Evolutionary conservation across 2,888 invertebrate species (phyloP), one percentile per base, ranked within the genome.

Genomic region (Lumbricus terrestris): DNA sequence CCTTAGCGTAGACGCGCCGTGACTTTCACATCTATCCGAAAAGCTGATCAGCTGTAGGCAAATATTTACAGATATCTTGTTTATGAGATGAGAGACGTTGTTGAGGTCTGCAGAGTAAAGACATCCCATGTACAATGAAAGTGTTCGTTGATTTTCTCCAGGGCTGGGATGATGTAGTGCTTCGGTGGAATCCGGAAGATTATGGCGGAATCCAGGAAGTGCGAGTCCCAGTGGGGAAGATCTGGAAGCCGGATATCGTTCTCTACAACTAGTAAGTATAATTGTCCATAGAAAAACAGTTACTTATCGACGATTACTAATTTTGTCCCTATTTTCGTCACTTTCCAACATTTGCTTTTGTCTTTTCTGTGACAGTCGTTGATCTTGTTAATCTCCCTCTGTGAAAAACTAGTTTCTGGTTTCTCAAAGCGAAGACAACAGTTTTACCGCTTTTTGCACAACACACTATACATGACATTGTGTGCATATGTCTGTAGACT

Each of bases 221-320:
- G 40, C 42, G 92, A 38, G 92, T 92, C 29, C 92, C 92, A 23
- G 90, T 89, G 29, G 42, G 23, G 82, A 90, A 90, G 42, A 92
- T 92, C 83, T 92, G 92, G 92, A 92, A 90, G 20, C 92, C 92
- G 29, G 92, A 92, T 83, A 90, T 92, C 33, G 91, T 92, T n/a
- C 90, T 92, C 38, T 92, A 92, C 88, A 92, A 92, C 90, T 92
- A 91, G 92, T 92, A 85, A 91, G 92, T 47, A n/a, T n/a, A n/a
- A n/a, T n/a, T 20, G 47, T 88, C 37, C 34, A 29, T 0, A 69
- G 29, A 69, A 47, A 47, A n/a, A 47, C 20, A 47, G 23, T 47
- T 47, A 47, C 82, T 13, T 89, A 29, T 33, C 0, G 16, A 34
- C 37, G 6, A 85, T 34, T 85, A 38, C 1, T 38, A n/a, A 34